phyloP scores from a whole-genome alignment of 2,888 invertebrate species.

The Melipona bicolor region DNA sequence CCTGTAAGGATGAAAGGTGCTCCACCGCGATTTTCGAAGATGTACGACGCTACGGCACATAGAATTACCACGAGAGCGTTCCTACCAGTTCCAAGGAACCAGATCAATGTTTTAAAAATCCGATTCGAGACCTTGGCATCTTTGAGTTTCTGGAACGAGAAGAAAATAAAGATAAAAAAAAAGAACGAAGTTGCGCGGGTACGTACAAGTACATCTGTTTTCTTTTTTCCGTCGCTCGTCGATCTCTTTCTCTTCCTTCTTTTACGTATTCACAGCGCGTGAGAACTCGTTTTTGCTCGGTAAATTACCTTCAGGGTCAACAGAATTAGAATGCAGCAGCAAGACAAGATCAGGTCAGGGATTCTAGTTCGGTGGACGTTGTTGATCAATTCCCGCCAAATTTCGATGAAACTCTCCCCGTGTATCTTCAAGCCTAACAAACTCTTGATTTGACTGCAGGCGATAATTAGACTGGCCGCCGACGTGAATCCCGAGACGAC shows the following conservation, averaged over 20 bases:
- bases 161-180: background rate
- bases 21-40: conserved; percentile 84
- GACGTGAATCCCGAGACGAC: conserved; percentile 92
- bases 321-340: conserved; percentile 87
- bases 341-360: conserved; percentile 87
- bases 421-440: conserved; percentile 87
- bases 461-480: conserved; percentile 91
- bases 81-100: conserved; percentile 88
- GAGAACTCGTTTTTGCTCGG: conserved; percentile 38
- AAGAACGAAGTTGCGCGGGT: background rate
- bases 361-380: conserved; percentile 86
- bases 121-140: conserved; percentile 84
- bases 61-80: conserved; percentile 90
- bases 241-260: background rate
- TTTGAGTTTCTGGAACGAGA: conserved; percentile 86
- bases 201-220: background rate
- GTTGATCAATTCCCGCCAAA: conserved; percentile 86
- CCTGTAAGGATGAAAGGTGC: conserved; percentile 87
- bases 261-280: background rate
- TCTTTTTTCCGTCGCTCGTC: background rate
- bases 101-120: conserved; percentile 85
- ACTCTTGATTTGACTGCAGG: conserved; percentile 90
- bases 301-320: conserved; percentile 87
- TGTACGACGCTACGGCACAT: conserved; percentile 86
- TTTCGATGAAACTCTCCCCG: conserved; percentile 87